Evolutionary conservation across 2,888 invertebrate genomes (phyloP).

Genomic region (Andricus curvator): DNA sequence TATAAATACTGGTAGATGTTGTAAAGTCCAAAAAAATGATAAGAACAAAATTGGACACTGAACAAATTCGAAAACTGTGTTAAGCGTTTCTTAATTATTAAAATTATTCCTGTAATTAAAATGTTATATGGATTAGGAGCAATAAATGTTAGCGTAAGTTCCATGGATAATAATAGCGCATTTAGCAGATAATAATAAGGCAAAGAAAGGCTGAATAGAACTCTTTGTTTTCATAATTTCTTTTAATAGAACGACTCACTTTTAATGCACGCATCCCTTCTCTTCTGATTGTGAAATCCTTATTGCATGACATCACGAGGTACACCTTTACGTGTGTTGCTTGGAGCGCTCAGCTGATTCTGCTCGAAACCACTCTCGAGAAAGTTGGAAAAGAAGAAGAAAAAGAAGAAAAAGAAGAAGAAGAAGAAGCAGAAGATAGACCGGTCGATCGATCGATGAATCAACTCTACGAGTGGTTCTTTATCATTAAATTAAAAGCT

Average conservation of each 20-base stretch:
- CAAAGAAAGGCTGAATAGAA: slow-evolving; percentile 12
- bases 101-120: neutral
- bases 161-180: neutral
- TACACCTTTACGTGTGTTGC: slow-evolving; percentile 24
- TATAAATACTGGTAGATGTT: too few relatives aligned
- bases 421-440: neutral
- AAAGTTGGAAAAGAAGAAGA: slow-evolving; percentile 19
- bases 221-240: slow-evolving; percentile 27
- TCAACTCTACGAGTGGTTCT: slow-evolving; percentile 20
- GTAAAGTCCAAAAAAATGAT: too few relatives aligned
- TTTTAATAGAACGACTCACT: slow-evolving; percentile 37
- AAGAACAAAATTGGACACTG: too few relatives aligned
- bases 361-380: slow-evolving; percentile 26
- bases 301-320: slow-evolving; percentile 31
- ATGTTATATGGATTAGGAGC: neutral
- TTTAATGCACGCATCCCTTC: slow-evolving; percentile 36
- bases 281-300: slow-evolving; percentile 29
- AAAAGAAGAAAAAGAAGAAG: too few relatives aligned
- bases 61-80: too few relatives aligned
- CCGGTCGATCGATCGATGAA: slow-evolving; percentile 36
- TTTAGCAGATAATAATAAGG: neutral
- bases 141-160: neutral
- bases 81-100: neutral
- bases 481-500: slow-evolving; percentile 30
- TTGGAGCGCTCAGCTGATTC: slow-evolving; percentile 33